These are phyloP conservation scores for Sipha maydis DNA, from an alignment of 2,888 invertebrate species.

Conservation along the genomic window DNA sequence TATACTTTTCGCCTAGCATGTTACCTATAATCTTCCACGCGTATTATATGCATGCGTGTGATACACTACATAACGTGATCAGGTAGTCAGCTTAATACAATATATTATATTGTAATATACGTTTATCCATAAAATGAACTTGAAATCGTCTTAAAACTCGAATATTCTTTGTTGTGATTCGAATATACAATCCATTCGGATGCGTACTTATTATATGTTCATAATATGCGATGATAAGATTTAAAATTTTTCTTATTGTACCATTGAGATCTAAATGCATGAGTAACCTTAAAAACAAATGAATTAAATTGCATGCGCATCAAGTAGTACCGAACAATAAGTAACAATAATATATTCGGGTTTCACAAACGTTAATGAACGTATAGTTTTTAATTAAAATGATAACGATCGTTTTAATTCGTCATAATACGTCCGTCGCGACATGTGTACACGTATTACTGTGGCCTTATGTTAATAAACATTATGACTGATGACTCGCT, in stretches of 20 bases:
- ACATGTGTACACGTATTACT: neutral
- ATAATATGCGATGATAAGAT: neutral
- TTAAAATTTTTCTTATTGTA: neutral
- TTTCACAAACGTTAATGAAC: neutral
- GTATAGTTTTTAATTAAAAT: slow-evolving; percentile 14
- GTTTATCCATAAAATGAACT: neutral
- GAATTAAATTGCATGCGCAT: neutral
- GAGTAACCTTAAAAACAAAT: neutral
- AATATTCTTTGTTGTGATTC: neutral
- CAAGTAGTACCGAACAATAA: neutral
- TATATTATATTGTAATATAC: neutral
- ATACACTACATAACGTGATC: neutral
- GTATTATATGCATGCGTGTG: neutral
- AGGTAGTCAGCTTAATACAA: neutral
- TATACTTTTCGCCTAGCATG: neutral
- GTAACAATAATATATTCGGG: neutral
- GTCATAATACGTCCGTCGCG: neutral
- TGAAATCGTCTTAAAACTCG: neutral
- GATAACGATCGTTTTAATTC: slow-evolving; percentile 33
- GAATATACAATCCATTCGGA: neutral
- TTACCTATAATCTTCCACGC: neutral
- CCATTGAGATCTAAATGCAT: neutral
- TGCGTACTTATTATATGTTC: neutral
- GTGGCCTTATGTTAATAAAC: neutral
- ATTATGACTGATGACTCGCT: neutral